These are phyloP conservation scores for Rhinoraja longicauda DNA, from an alignment of 2,797 vertebrate genomes.

Conservation along the genomic window DNA sequence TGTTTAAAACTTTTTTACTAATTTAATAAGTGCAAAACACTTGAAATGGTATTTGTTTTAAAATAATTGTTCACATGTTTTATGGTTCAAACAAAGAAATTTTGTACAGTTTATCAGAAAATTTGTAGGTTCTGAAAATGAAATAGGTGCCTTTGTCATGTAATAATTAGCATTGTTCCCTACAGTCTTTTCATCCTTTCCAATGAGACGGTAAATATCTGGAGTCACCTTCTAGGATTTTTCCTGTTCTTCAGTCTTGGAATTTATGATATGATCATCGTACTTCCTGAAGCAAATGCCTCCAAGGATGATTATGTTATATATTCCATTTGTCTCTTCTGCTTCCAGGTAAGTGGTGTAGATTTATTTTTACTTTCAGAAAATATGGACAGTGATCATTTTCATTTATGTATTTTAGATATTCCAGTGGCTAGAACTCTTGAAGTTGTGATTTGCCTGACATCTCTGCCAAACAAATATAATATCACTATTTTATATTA, in stretches of 20 bases:
- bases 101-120: not conserved
- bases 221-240: slow-evolving; percentile 92
- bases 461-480: not conserved
- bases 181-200: slow-evolving; percentile 87
- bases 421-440: not conserved
- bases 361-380: not conserved
- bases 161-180: slow-evolving; percentile 38
- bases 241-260: slow-evolving; percentile 82
- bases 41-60: not conserved
- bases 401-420: not conserved
- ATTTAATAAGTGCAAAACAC: not conserved
- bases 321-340: slow-evolving; percentile 87
- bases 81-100: not conserved
- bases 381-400: not conserved
- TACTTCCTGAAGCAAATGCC: slow-evolving; percentile 75
- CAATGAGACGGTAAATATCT: slow-evolving; percentile 91
- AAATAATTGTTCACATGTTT: not conserved
- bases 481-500: not conserved
- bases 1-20: not conserved
- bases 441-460: not conserved
- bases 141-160: not conserved
- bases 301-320: slow-evolving; percentile 91
- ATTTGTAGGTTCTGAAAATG: not conserved
- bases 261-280: slow-evolving; percentile 79
- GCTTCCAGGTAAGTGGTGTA: slow-evolving; percentile 73